Base-by-base conservation (phyloP, 2,888 invertebrate species). In the Dasysyrphus tricinctus region DNA sequence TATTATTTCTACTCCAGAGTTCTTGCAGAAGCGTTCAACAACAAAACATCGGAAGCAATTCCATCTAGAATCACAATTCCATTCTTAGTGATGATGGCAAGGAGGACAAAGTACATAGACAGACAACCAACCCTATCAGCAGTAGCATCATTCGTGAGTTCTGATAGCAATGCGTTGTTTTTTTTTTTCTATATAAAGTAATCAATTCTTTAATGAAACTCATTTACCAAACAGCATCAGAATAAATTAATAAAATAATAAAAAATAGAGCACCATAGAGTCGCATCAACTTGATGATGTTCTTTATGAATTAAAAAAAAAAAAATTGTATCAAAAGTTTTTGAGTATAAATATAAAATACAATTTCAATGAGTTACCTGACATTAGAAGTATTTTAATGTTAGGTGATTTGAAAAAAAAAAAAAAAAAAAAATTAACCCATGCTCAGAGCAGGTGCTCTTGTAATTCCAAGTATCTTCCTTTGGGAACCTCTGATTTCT, bases 161-260 rank as follows among this genome's bases (percentile, higher is more conserved):
- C 47, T 79, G 83, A 79, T 47, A 83, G 78, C 63, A 65, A 69
- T 78, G 78, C 74, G 54, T 82, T 24, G 24, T 24, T 24, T 24
- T 82, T 24, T 1, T 24, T 24, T 24, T 82, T 79, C 74, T 49
- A 11, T 49, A 49, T 47, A 63, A 37, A 70, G 74, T 47, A 83
- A 79, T 79, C 83, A 78, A 74, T 83, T 83, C 78, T 51, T 42
- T 67, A 73, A 83, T 74, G 78, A 69, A 78, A 69, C 56, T 77
- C 82, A 82, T 82, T 77, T 77, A 54, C 34, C 59, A 59, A 47
- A 47, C 8, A 19, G 7, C 8, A n/a, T 6, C 2, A 44, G 7
- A n/a, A 42, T 24, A 7, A 59, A 34, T 16, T 19, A 37, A 37
- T 2, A 34, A n/a, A 16, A 37, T 37, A 34, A 59, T 7, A 19